Base-by-base conservation (phyloP, 1,140 invertebrate species). In the Eumeta japonica region DNA sequence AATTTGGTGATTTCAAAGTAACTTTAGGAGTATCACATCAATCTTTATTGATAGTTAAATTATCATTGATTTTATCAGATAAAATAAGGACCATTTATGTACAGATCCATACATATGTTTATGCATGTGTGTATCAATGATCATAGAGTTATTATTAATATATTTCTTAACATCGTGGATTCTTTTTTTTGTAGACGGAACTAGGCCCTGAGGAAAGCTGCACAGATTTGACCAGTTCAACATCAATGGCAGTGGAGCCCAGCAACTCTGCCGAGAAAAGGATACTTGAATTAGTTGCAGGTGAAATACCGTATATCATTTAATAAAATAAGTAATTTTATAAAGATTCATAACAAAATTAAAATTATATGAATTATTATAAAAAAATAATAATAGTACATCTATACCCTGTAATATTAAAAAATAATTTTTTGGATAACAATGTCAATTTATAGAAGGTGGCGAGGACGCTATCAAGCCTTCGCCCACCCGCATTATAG, bases 221-320 rank as follows among this genome's bases (percentile, higher is more conserved):
- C 37, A 67, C 64, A 9, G 68, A 73, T 16, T 55, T 73, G 2
- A 73, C 68, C 0, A 71, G 58, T 31, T 77, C 75, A 3, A 58
- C 66, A 9, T 76, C 74, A 0, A 71, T 75, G 62, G 59, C 71
- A 0, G 61, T 74, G 2, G 70, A 76, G 40, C 62, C 73, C 5
- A 75, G 73, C 51, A 74, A 70, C 47, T 75, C 72, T 7, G 82
- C 81, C 3, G 81, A 84, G 35, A 78, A 80, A 49, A 79, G 83
- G 51, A 86, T 86, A 44, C 73, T 83, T 37, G 84, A 87, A 47
- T 77, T 86, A 48, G 78, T 86, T 37, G 77, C 80, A 30, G 81
- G 83, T 71, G 74, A 77, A 51, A 59, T 59, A 30, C 34, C 13
- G n/a, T 35, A 35, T 37, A 10, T 37, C n/a, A n/a, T n/a, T n/a